phyloP scores from a whole-genome alignment of 2,113 vertebrate genomes.

The Apus apus region DNA sequence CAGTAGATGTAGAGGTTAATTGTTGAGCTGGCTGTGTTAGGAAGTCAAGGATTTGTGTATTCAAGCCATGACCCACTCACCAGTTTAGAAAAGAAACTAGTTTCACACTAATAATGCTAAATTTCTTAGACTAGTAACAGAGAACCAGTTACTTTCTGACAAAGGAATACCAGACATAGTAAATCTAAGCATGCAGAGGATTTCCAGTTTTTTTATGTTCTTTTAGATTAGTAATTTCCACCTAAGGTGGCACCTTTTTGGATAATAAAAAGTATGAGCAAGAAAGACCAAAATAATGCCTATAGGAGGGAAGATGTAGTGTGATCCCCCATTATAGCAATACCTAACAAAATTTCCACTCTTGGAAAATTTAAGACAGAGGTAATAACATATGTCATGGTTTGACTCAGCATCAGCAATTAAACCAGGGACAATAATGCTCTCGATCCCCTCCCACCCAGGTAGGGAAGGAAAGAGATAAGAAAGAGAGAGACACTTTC shows the following conservation, averaged over 20 bases:
- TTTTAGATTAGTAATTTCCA: neutral
- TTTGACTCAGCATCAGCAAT: too few relatives aligned
- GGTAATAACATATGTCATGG: too few relatives aligned
- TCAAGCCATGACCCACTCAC: neutral
- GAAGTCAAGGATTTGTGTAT: conserved; percentile 25
- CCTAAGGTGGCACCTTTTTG: neutral
- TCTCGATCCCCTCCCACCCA: too few relatives aligned
- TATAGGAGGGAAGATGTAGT: neutral
- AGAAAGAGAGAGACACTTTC: too few relatives aligned
- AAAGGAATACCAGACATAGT: neutral
- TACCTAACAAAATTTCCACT: neutral
- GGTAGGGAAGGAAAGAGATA: too few relatives aligned
- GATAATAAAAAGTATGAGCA: neutral
- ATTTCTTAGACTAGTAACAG: neutral
- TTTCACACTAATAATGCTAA: neutral
- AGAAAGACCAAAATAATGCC: neutral
- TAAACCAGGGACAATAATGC: too few relatives aligned
- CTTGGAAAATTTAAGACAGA: neutral
- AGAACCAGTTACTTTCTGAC: neutral
- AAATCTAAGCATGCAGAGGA: neutral
- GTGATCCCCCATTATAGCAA: neutral
- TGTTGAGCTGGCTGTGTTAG: conserved; percentile 41
- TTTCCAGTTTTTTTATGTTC: neutral
- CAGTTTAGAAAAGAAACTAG: neutral
- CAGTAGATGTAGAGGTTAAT: neutral